Percentiles rank a stretch among this genome's conserved stretches.
These are phyloP conservation scores for Orthochromis indermauri DNA, from an alignment of 2,113 vertebrate genomes.

Conservation along the genomic window DNA sequence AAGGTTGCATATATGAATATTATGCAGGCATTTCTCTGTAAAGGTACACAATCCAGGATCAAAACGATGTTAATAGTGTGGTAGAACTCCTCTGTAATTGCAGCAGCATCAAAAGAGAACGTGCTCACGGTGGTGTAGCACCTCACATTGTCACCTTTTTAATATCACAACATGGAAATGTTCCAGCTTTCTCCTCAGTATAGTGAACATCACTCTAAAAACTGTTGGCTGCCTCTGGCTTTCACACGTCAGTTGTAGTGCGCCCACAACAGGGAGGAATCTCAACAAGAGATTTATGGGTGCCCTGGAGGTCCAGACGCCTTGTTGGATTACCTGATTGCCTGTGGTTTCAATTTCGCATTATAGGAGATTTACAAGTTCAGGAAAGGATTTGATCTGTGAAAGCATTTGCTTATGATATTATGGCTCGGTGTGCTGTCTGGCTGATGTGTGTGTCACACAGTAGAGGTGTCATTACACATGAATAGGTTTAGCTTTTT, in stretches of 20 bases:
- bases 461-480: neutral
- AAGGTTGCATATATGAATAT: neutral
- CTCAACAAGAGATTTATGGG: neutral
- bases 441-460: neutral
- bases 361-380: conserved; percentile 10
- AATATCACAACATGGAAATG: neutral
- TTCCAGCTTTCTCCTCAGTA: neutral
- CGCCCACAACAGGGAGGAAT: neutral
- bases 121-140: neutral
- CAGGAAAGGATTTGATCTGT: conserved; percentile 6
- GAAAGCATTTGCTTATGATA: neutral
- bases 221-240: neutral
- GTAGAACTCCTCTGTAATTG: neutral
- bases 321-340: conserved; percentile 19
- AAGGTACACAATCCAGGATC: neutral
- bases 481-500: neutral
- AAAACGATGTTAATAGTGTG: neutral
- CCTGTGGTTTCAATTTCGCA: conserved; percentile 4
- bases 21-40: neutral
- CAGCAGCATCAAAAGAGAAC: neutral
- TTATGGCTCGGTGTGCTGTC: neutral
- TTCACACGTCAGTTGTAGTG: neutral
- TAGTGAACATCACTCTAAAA: neutral
- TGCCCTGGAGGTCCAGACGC: conserved; percentile 11
- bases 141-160: neutral